These are phyloP conservation scores for Sylvia atricapilla DNA, from an alignment of 2,113 vertebrate species.

Conservation along the genomic window DNA sequence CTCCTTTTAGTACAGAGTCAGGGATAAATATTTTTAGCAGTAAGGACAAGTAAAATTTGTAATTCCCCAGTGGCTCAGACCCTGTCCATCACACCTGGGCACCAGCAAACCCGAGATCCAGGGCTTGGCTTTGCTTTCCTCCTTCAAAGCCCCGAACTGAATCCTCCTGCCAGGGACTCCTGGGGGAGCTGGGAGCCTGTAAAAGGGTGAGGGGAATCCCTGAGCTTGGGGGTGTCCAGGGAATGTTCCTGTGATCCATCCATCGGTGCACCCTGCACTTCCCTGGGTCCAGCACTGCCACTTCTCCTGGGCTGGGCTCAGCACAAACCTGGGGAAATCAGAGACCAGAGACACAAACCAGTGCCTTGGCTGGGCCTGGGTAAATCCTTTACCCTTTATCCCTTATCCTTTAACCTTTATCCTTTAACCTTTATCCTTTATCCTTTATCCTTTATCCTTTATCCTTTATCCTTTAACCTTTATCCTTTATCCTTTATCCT, in stretches of 20 bases:
- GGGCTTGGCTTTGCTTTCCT: not conserved
- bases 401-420: too few species aligned
- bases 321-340: fast-evolving
- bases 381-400: not conserved
- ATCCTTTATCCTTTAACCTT: too few species aligned
- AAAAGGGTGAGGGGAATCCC: fast-evolving
- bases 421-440: too few species aligned
- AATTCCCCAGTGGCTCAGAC: not conserved
- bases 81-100: not conserved
- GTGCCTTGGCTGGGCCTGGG: not conserved
- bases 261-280: fast-evolving
- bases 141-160: fast-evolving
- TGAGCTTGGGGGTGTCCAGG: not conserved
- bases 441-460: too few species aligned
- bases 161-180: not conserved
- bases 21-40: not conserved
- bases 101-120: not conserved
- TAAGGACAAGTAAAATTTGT: not conserved
- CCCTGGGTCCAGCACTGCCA: not conserved
- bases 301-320: fast-evolving
- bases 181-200: not conserved
- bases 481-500: too few species aligned
- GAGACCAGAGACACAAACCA: not conserved
- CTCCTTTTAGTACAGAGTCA: not conserved
- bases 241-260: not conserved